phyloP scores from a whole-genome alignment of 1,140 invertebrate species.

The Hylyphantes graminicola region DNA sequence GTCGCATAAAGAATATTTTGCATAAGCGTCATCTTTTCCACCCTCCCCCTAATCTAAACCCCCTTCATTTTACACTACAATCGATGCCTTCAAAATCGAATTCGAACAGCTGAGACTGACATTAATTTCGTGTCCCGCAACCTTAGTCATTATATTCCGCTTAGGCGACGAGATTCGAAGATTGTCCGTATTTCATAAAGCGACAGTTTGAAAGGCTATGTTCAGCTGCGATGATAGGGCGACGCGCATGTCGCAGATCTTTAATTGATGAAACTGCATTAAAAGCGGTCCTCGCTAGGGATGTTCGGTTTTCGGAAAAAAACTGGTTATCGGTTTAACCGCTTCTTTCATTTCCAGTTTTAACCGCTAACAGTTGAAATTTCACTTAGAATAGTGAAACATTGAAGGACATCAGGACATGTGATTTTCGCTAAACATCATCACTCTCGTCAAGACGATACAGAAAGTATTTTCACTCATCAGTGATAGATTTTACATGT shows the following conservation, averaged over 20 bases:
- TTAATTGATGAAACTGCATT: constrained; percentile 37
- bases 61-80: constrained; percentile 24
- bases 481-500: too few species aligned
- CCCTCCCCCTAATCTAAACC: neutral
- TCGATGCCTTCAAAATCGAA: constrained; percentile 51
- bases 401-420: too few species aligned
- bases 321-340: too few species aligned
- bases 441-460: too few species aligned
- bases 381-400: too few species aligned
- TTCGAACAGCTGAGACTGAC: constrained; percentile 43
- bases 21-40: neutral
- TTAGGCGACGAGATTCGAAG: constrained; percentile 2
- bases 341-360: too few species aligned
- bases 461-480: too few species aligned
- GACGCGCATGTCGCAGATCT: neutral
- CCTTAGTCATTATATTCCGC: constrained; percentile 46
- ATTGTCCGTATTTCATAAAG: constrained; percentile 19
- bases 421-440: too few species aligned
- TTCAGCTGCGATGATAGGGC: constrained; percentile 15
- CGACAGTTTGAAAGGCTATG: constrained; percentile 22
- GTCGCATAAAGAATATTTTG: too few species aligned
- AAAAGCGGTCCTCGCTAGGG: neutral
- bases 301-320: too few species aligned
- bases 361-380: too few species aligned
- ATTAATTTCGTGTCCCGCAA: constrained; percentile 47